Conservation (phyloP, 2,113 vertebrate genomes). For the Anguilla rostrata region DNA sequence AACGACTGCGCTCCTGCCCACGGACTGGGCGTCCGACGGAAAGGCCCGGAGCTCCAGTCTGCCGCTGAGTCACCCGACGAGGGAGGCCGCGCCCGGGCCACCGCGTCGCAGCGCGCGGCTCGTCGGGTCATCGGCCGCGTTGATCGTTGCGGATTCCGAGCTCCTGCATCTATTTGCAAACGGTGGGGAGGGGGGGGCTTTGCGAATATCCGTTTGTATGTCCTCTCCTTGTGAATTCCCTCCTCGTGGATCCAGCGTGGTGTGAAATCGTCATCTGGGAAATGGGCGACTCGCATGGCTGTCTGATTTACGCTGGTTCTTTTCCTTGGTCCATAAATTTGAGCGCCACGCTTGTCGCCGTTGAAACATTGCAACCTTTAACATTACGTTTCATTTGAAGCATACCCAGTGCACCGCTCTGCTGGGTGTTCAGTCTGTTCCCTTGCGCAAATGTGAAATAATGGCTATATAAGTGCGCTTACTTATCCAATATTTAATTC, state of each 20-base stretch:
- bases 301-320: neutral
- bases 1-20: constrained; percentile 37
- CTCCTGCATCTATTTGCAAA: neutral
- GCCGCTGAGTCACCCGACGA: constrained; percentile 29
- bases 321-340: neutral
- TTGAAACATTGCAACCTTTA: constrained; percentile 7
- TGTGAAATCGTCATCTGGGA: neutral
- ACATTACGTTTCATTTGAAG: neutral
- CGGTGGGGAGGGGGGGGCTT: neutral
- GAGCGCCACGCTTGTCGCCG: neutral
- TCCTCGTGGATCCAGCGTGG: neutral
- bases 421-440: neutral
- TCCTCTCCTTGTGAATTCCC: neutral
- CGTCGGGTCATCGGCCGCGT: constrained; percentile 20
- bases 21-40: constrained; percentile 36
- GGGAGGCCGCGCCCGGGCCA: constrained; percentile 11
- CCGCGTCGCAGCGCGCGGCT: constrained; percentile 28
- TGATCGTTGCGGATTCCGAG: neutral
- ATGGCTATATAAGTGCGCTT: neutral
- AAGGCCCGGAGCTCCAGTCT: constrained; percentile 18
- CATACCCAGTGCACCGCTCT: neutral
- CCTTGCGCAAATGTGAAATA: neutral
- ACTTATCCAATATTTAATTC: neutral
- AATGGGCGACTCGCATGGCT: neutral
- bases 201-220: neutral